Evolutionary conservation across 1,140 invertebrate species (phyloP).

Genomic region (Anastatus disparis): DNA sequence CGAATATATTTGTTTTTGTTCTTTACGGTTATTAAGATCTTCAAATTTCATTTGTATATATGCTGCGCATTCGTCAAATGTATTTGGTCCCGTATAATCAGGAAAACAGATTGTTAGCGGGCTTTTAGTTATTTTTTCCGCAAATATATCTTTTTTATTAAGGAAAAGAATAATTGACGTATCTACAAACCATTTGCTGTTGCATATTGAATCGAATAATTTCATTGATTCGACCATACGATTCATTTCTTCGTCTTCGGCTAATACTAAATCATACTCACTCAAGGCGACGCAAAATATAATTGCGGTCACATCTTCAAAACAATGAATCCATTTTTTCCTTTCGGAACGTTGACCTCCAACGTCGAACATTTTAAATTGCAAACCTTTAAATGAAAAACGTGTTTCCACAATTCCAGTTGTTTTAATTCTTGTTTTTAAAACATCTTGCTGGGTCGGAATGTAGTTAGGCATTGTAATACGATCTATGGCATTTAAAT

Average conservation of each 20-base stretch:
- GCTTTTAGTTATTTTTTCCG: constrained; percentile 90
- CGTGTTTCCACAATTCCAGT: constrained; percentile 95
- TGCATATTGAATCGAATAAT: constrained; percentile 96
- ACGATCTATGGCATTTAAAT: constrained; percentile 85
- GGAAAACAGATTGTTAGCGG: constrained; percentile 94
- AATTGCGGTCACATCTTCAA: constrained; percentile 94
- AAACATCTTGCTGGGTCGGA: constrained; percentile 92
- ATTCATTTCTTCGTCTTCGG: constrained; percentile 70
- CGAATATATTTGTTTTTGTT: constrained; percentile 91
- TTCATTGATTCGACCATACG: constrained; percentile 94
- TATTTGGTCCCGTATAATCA: constrained; percentile 89
- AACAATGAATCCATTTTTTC: constrained; percentile 98
- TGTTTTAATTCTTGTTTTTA: constrained; percentile 91
- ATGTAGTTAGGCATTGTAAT: constrained; percentile 84
- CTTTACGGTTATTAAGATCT: constrained; percentile 85
- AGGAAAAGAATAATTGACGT: constrained; percentile 97
- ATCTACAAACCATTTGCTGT: constrained; percentile 98
- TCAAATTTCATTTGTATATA: constrained; percentile 93
- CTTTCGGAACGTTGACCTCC: constrained; percentile 92
- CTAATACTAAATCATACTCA: constrained; percentile 78
- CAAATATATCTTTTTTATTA: constrained; percentile 97
- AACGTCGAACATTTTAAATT: constrained; percentile 96
- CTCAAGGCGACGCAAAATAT: constrained; percentile 94
- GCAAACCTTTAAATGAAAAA: constrained; percentile 90
- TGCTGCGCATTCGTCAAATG: constrained; percentile 85